Percentiles rank a stretch among this genome's conserved stretches.
phyloP scores from a whole-genome alignment of 2,113 vertebrate species.

The Phasianus colchicus region DNA sequence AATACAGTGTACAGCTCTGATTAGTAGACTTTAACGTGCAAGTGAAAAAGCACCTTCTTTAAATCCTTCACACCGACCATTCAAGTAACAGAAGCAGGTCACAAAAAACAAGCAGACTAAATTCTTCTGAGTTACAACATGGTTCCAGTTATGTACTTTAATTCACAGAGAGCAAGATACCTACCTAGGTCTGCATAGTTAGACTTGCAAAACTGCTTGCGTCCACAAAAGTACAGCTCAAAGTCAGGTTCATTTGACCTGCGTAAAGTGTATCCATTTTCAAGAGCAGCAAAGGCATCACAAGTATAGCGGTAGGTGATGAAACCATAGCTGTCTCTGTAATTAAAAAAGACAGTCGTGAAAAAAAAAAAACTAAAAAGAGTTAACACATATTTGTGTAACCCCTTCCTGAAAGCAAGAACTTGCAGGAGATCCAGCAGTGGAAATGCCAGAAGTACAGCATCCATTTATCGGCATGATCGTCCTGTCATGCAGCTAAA shows the following conservation, averaged over 20 bases:
- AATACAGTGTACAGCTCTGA: not conserved
- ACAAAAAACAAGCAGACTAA: not conserved
- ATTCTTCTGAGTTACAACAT: not conserved
- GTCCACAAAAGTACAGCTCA: slow-evolving; percentile 97
- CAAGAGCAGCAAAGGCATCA: slow-evolving; percentile 97
- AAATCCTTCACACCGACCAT: not conserved
- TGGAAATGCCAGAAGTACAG: slow-evolving; percentile 49
- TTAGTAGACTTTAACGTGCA: not conserved
- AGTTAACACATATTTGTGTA: slow-evolving; percentile 37
- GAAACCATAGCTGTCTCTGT: slow-evolving; percentile 98
- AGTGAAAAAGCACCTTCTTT: not conserved
- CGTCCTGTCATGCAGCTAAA: slow-evolving; percentile 81
- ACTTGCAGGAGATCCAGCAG: slow-evolving; percentile 18
- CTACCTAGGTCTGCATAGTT: slow-evolving; percentile 99
- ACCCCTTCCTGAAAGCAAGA: slow-evolving; percentile 49
- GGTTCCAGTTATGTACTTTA: not conserved
- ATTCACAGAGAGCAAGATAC: slow-evolving; percentile 59
- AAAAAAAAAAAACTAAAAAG: not conserved
- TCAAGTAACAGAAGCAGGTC: not conserved
- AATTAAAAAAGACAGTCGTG: slow-evolving; percentile 71
- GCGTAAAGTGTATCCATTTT: slow-evolving; percentile 97
- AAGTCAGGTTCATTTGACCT: slow-evolving; percentile 92
- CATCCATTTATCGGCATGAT: slow-evolving; percentile 81
- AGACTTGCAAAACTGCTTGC: slow-evolving; percentile 95
- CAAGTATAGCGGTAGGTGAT: slow-evolving; percentile 99